Conservation (phyloP, 1,140 invertebrate genomes). For the Drosophila sturtevanti region DNA sequence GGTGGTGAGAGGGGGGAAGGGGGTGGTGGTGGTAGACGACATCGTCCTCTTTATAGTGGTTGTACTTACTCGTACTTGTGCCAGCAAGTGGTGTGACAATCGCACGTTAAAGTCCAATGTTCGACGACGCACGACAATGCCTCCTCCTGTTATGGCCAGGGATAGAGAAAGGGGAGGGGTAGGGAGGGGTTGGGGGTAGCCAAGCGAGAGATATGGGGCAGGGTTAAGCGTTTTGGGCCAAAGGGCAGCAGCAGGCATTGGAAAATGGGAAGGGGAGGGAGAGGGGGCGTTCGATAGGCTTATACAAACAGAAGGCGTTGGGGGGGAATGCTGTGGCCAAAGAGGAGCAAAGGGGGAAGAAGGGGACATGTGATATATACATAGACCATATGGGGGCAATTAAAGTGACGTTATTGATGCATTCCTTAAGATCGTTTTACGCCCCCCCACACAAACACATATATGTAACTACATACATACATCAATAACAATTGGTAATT, state of each 20-base stretch:
- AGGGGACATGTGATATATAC: conserved; percentile 39
- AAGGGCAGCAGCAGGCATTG: conserved; percentile 20
- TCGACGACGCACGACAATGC: conserved; percentile 31
- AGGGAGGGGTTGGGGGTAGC: neutral
- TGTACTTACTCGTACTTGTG: conserved; percentile 35
- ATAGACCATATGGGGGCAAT: conserved; percentile 66
- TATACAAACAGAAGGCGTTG: conserved; percentile 27
- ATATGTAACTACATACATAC: no score
- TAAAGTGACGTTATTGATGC: conserved; percentile 49
- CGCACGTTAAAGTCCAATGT: conserved; percentile 77
- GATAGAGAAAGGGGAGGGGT: neutral
- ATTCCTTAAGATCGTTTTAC: conserved; percentile 27
- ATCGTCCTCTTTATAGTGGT: conserved; percentile 3
- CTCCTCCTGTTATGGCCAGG: neutral
- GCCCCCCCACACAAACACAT: neutral
- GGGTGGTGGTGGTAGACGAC: neutral
- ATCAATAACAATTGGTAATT: conserved; percentile 28
- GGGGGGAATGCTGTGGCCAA: neutral
- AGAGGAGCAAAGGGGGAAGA: neutral
- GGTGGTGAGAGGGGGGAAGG: neutral
- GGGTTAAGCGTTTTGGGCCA: neutral
- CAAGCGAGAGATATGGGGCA: conserved; percentile 3
- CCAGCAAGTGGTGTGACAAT: conserved; percentile 75
- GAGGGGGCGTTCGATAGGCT: neutral
- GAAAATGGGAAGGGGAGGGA: neutral